These are phyloP conservation scores for Heterohyrax brucei DNA, from an alignment of 2,797 vertebrate genomes.

Conservation along the genomic window DNA sequence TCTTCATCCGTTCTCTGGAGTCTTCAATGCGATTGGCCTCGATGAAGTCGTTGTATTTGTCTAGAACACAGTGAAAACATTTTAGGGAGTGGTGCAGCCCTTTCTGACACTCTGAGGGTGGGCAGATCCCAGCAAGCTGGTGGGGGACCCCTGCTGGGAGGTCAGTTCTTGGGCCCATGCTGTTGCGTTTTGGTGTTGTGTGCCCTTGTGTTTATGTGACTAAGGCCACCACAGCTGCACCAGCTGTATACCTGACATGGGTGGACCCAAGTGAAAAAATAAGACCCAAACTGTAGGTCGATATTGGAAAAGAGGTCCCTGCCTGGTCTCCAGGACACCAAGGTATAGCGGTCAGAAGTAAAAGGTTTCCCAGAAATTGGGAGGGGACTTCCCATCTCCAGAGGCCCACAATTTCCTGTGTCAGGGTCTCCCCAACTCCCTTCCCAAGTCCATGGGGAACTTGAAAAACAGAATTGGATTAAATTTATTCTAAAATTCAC, in stretches of 20 bases:
- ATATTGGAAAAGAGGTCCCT: background rate
- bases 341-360: background rate
- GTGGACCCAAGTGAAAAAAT: background rate
- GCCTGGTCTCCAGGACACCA: background rate
- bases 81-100: background rate
- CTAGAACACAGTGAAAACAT: constrained; percentile 87
- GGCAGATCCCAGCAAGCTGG: background rate
- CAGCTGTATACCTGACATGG: background rate
- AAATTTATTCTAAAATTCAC: background rate
- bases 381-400: background rate
- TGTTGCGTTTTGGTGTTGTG: accelerated
- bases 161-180: background rate
- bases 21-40: constrained; percentile 97
- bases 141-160: background rate
- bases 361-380: background rate
- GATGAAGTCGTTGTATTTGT: constrained; percentile 99
- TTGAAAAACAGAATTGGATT: background rate
- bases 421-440: background rate
- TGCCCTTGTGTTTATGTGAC: background rate
- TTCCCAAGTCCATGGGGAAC: background rate
- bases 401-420: background rate
- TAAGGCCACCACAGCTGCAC: background rate
- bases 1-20: constrained; percentile 96
- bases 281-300: background rate
- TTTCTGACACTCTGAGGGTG: background rate